These are phyloP conservation scores for Cremastinae sp. DNA, from an alignment of 2,888 invertebrate species.

Conservation along the genomic window DNA sequence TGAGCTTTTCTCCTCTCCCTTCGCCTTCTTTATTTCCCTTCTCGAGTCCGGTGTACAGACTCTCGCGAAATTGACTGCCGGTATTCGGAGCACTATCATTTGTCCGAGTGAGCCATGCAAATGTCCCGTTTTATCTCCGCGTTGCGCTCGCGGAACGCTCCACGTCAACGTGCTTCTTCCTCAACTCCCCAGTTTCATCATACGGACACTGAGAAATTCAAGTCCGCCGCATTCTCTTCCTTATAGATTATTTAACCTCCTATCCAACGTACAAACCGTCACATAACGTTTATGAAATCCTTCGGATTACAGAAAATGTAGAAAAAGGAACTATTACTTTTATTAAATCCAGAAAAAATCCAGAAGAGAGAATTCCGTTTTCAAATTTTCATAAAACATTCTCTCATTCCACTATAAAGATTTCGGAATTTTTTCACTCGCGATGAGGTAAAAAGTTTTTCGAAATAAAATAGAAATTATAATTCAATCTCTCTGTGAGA, in stretches of 20 bases:
- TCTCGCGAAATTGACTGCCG: constrained; percentile 56
- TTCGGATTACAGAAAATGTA: neutral
- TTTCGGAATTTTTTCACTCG: too few species aligned
- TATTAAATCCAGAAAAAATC: too few species aligned
- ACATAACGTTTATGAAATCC: neutral
- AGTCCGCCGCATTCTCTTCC: constrained; percentile 15
- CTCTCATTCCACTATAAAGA: too few species aligned
- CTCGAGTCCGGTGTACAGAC: constrained; percentile 33
- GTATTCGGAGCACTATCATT: constrained; percentile 58
- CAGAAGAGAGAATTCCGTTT: too few species aligned
- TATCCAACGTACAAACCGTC: neutral
- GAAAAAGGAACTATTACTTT: neutral
- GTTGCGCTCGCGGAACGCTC: constrained; percentile 38
- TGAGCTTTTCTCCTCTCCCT: constrained; percentile 24
- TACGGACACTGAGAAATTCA: constrained; percentile 41
- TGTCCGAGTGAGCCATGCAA: constrained; percentile 63
- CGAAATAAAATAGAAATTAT: too few species aligned
- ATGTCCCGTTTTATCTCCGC: constrained; percentile 61
- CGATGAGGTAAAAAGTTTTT: too few species aligned
- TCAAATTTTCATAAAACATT: too few species aligned
- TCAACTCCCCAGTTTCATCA: constrained; percentile 47
- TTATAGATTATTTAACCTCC: neutral
- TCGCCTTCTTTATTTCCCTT: neutral
- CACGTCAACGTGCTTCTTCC: constrained; percentile 30
- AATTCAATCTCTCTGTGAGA: too few species aligned